Evolutionary conservation across 2,888 invertebrate species (phyloP).

Genomic region (Hyppa rectilinea): DNA sequence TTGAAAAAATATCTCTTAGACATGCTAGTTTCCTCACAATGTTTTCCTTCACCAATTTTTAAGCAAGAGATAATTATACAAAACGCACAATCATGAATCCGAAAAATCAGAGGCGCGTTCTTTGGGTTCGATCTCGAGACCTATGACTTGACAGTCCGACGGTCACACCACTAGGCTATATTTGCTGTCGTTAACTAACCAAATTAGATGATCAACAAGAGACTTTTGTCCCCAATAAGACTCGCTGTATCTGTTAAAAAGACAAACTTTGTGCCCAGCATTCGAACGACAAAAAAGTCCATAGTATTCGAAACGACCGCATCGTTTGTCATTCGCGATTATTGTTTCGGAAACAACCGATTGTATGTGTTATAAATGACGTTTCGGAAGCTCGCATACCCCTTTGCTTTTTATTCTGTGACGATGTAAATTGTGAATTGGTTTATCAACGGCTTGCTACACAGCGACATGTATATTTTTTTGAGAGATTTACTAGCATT

Average conservation of each 20-base stretch:
- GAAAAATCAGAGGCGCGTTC: too few relatives aligned
- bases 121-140: too few relatives aligned
- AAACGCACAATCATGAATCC: too few relatives aligned
- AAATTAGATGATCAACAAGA: too few relatives aligned
- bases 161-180: too few relatives aligned
- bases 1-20: too few relatives aligned
- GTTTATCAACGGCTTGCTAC: conserved; percentile 62
- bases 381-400: conserved; percentile 66
- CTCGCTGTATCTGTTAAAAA: conserved; percentile 10
- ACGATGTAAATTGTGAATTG: conserved; percentile 69
- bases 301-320: conserved; percentile 22
- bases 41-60: too few relatives aligned
- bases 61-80: too few relatives aligned
- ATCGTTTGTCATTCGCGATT: conserved; percentile 67
- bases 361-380: conserved; percentile 81
- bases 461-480: conserved; percentile 27
- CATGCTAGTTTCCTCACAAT: too few relatives aligned
- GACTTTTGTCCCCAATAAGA: background rate
- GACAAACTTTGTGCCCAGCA: conserved; percentile 23
- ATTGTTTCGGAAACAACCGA: conserved; percentile 76
- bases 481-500: conserved; percentile 43
- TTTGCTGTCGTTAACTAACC: too few relatives aligned
- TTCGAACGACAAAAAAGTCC: conserved; percentile 27
- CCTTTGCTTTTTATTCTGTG: conserved; percentile 61
- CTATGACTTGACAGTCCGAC: too few relatives aligned